phyloP scores from a whole-genome alignment of 1,140 invertebrate genomes.

The Bombus vancouverensis region DNA sequence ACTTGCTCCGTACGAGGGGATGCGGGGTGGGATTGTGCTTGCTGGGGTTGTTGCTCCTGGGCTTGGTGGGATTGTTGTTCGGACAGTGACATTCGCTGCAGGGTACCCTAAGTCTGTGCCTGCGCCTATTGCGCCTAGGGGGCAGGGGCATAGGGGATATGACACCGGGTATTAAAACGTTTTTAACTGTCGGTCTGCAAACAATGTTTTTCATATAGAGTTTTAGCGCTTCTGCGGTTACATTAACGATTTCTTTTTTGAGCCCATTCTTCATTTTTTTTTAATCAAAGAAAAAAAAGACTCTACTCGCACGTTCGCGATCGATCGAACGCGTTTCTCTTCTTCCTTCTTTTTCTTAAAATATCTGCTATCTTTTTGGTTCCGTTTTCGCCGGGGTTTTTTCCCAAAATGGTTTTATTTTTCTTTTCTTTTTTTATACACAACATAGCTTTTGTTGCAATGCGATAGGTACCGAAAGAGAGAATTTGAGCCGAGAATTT shows the following conservation, averaged over 20 bases:
- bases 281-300: not conserved
- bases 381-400: not conserved
- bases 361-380: no score
- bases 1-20: conserved; percentile 83
- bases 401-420: not conserved
- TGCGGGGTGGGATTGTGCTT: conserved; percentile 78
- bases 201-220: conserved; percentile 81
- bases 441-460: no score
- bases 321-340: conserved; percentile 64
- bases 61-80: conserved; percentile 70
- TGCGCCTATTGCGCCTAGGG: conserved; percentile 82
- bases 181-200: conserved; percentile 83
- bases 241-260: conserved; percentile 30
- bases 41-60: conserved; percentile 72
- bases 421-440: not conserved
- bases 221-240: conserved; percentile 72
- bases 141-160: conserved; percentile 79
- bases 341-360: not conserved
- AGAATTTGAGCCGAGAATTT: conserved; percentile 19
- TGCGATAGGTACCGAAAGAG: not conserved
- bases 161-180: conserved; percentile 82
- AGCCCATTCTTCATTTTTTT: conserved; percentile 61
- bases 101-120: conserved; percentile 82
- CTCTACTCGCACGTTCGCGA: conserved; percentile 61
- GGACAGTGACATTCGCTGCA: conserved; percentile 81